Evolutionary conservation across 2,797 vertebrate genomes (phyloP).

Genomic region (Enteromius fasciolatus): DNA sequence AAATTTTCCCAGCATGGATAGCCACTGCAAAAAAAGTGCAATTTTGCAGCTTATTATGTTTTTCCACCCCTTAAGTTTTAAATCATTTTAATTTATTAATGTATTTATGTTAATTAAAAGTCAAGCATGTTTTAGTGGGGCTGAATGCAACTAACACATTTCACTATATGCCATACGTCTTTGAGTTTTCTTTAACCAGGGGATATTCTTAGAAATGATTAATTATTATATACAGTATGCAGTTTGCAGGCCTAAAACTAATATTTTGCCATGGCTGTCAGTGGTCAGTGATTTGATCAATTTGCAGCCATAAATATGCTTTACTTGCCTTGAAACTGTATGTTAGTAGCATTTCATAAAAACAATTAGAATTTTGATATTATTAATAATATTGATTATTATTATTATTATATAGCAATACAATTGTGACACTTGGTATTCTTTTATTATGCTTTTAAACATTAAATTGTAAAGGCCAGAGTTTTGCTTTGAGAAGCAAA

Average conservation of each 20-base stretch:
- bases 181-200: not conserved
- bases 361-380: too few species aligned
- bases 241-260: not conserved
- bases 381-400: not conserved
- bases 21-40: not conserved
- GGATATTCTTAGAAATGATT: not conserved
- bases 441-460: too few species aligned
- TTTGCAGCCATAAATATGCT: not conserved
- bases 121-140: not conserved
- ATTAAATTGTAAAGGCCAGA: too few species aligned
- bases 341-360: not conserved
- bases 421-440: not conserved
- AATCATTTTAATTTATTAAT: not conserved
- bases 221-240: not conserved
- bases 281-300: not conserved
- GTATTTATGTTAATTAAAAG: not conserved
- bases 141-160: not conserved
- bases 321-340: not conserved
- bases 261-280: not conserved
- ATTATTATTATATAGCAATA: not conserved
- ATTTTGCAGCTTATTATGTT: not conserved
- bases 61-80: not conserved
- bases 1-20: constrained; percentile 11
- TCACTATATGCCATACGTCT: not conserved
- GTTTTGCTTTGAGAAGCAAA: too few species aligned